Evolutionary conservation across 2,888 invertebrate species (phyloP).

Genomic region (Linnaemya vulpina): DNA sequence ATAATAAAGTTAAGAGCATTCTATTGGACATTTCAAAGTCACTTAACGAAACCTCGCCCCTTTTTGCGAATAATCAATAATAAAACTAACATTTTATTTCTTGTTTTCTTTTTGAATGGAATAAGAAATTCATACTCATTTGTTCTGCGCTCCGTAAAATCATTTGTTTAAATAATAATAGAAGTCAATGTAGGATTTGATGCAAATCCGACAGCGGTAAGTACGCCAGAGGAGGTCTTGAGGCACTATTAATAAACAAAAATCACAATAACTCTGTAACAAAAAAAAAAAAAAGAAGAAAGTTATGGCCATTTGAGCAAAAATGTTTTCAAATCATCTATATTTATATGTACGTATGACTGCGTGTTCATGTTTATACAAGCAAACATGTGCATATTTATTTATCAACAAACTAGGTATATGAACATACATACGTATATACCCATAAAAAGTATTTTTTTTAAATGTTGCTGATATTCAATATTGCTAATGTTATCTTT

Average conservation of each 20-base stretch:
- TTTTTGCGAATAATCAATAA: constrained; percentile 32
- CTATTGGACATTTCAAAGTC: constrained; percentile 55
- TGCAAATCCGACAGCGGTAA: constrained; percentile 49
- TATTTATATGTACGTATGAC: too few species aligned
- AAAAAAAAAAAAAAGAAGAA: constrained; percentile 5
- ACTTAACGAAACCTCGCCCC: constrained; percentile 57
- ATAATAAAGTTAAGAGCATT: constrained; percentile 44
- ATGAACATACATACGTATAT: too few species aligned
- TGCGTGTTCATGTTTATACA: too few species aligned
- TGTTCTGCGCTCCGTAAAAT: constrained; percentile 25
- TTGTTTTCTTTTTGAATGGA: constrained; percentile 9
- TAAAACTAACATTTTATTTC: constrained; percentile 32
- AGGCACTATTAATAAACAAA: constrained; percentile 28
- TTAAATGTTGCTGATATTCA: too few species aligned
- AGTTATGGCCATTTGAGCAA: constrained; percentile 50
- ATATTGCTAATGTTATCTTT: too few species aligned
- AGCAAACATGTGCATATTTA: too few species aligned
- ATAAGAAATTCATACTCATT: constrained; percentile 41
- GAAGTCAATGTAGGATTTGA: constrained; percentile 42
- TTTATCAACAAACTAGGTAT: too few species aligned
- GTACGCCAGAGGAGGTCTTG: constrained; percentile 47
- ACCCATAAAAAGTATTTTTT: too few species aligned
- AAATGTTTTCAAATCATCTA: constrained; percentile 10
- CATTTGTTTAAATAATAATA: constrained; percentile 26
- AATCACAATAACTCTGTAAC: constrained; percentile 24